Evolutionary conservation across 2,888 invertebrate genomes (phyloP).

Genomic region (Euproctis similis): DNA sequence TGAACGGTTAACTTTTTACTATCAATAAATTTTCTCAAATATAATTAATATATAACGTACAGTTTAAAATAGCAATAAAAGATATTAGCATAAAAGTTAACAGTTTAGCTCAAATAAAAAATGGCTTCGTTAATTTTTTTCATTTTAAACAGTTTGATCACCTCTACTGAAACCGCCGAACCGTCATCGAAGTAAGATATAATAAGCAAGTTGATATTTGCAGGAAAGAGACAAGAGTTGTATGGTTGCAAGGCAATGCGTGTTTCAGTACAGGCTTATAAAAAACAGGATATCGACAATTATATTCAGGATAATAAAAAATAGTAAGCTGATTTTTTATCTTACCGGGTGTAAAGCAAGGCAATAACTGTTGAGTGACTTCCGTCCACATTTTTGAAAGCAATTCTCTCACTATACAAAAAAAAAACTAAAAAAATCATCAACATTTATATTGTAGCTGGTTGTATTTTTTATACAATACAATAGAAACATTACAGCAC

Average conservation of each 20-base stretch:
- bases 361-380: slow-evolving; percentile 75
- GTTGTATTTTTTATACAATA: slow-evolving; percentile 67
- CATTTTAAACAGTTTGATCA: slow-evolving; percentile 44
- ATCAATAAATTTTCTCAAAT: slow-evolving; percentile 4
- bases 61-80: slow-evolving; percentile 5
- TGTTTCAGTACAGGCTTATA: slow-evolving; percentile 60
- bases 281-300: slow-evolving; percentile 66
- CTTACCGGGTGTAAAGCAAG: slow-evolving; percentile 76
- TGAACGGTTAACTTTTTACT: slow-evolving; percentile 49
- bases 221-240: slow-evolving; percentile 24
- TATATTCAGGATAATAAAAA: slow-evolving; percentile 73
- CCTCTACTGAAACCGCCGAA: slow-evolving; percentile 64
- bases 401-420: slow-evolving; percentile 73
- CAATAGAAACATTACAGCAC: slow-evolving; percentile 64
- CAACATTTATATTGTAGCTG: too few relatives aligned
- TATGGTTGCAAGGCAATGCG: slow-evolving; percentile 34
- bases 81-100: slow-evolving; percentile 37
- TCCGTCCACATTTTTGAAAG: slow-evolving; percentile 76
- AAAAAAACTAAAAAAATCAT: slow-evolving; percentile 71
- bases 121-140: slow-evolving; percentile 67
- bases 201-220: slow-evolving; percentile 26
- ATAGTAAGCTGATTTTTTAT: slow-evolving; percentile 74
- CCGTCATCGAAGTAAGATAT: slow-evolving; percentile 27
- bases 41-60: slow-evolving; percentile 4
- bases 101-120: slow-evolving; percentile 53